Evolutionary conservation across 2,113 vertebrate species (phyloP), one percentile per base, ranked within the genome.

Genomic region (Chunga burmeisteri): DNA sequence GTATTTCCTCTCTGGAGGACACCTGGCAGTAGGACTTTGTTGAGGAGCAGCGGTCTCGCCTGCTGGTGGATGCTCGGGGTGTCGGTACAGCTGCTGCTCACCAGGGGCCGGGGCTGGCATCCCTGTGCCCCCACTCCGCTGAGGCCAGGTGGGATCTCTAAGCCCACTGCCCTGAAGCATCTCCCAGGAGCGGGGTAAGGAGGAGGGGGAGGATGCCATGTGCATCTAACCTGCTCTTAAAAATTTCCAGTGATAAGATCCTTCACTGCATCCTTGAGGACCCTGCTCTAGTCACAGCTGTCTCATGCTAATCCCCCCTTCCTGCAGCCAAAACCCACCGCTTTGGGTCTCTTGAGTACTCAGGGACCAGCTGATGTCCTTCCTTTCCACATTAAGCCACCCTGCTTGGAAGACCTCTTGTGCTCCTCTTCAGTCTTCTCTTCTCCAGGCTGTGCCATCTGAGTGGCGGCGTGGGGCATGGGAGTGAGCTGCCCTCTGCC

Each of bases 381-480:
- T 73, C 5, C 27, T 77, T 62, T 78, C 50, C 85, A 26, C 7
- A 4, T 59, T 71, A n/a, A 95, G 66, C 32, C 32, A 5, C 23
- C 12, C 46, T 62, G 18, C 67, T 40, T 70, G 59, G 58, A 73
- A 92, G 36, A 53, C 2, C 7, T 42, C 18, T 65, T 30, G 17
- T 59, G 34, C 25, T 88, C 7, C 13, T 26, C 42, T 68, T 44
- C 26, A 15, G 21, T 15, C 29, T 46, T 20, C 21, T 20, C 16
- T 59, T 52, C 47, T 42, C 55, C 12, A n/a, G 53, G 50, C 59
- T 36, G 55, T 0, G 6, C 55, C 10, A 2, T n/a, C 22, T 2
- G 8, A 17, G 63, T 0, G 0, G 30, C 50, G 20, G 0, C 1
- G 0, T 5, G 19, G 21, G 14, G 17, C 19, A 2, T 3, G 59